Evolutionary conservation across 2,797 vertebrate genomes (phyloP), one percentile per base, ranked within the genome.

Genomic region (Oryzias dopingdopingensis): DNA sequence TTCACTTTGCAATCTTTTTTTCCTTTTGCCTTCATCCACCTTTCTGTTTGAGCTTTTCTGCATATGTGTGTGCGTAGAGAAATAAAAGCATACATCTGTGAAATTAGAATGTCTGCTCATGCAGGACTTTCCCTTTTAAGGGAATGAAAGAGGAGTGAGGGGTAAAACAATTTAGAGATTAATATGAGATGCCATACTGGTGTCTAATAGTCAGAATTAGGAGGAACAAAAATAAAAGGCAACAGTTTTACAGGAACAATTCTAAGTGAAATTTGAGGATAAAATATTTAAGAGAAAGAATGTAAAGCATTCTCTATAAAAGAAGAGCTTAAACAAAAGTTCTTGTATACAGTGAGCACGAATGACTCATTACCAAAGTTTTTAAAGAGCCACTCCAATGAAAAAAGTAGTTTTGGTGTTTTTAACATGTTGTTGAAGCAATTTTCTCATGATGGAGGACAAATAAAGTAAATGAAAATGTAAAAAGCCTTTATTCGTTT

Each of bases 101-200:
- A 90, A 90, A 90, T 90, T 84, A 86, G 84, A 91, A 89, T 85
- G 81, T 57, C 61, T 76, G 76, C 59, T 77, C 83, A 83, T 84
- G 86, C 86, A 80, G 82, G 63, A 72, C 83, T 56, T 71, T 65
- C 53, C 76, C 80, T 77, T 74, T 83, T 80, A 77, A 80, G 73
- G 77, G 76, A 80, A 85, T 81, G 84, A 83, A 71, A 68, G 83
- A 71, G 62, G 59, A 53, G 69, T 56, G 74, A 80, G 66, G 52
- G 59, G 47, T 49, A 67, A 72, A 82, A 63, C 65, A 80, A 79
- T 49, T 22, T 32, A 71, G 62, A 78, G 65, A 85, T 83, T 72
- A 70, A 56, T 80, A 61, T 80, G 67, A 84, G 79, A 74, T 74
- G 71, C 74, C 37, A 52, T 63, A 65, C 80, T 49, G 62, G 46